These are phyloP conservation scores for Gracilinanus agilis DNA, from an alignment of 2,113 vertebrate species.

Conservation along the genomic window DNA sequence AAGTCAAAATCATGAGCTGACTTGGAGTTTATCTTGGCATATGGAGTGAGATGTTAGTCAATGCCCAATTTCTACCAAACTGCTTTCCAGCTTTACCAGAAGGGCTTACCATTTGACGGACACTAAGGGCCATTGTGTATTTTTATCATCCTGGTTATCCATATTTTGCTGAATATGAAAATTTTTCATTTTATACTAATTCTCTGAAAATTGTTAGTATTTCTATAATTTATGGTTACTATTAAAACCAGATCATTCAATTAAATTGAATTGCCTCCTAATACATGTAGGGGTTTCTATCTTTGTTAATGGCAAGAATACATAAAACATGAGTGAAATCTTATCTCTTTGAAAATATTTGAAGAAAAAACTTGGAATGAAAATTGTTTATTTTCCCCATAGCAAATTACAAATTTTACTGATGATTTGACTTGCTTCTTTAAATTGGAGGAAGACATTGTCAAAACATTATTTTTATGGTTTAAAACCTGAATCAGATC, in stretches of 20 bases:
- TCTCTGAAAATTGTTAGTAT: neutral
- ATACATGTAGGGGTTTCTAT: neutral
- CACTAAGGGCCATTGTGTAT: neutral
- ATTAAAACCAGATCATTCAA: neutral
- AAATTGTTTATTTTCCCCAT: too few species aligned
- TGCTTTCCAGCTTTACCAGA: neutral
- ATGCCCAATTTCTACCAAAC: neutral
- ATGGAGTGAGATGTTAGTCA: neutral
- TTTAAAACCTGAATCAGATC: neutral
- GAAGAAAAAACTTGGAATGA: neutral
- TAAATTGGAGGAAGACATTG: neutral
- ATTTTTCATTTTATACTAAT: neutral
- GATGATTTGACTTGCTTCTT: neutral
- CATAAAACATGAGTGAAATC: neutral
- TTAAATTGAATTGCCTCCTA: neutral
- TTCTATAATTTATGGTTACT: neutral
- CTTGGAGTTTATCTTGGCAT: neutral
- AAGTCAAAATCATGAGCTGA: neutral
- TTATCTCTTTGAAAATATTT: neutral
- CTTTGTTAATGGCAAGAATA: neutral
- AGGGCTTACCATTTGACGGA: too few species aligned
- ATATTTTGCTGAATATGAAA: neutral
- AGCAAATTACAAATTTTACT: too few species aligned
- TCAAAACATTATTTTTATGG: neutral
- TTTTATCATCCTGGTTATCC: neutral